Base-by-base conservation (phyloP, 2,888 invertebrate genomes). In the Eulithis testata region DNA sequence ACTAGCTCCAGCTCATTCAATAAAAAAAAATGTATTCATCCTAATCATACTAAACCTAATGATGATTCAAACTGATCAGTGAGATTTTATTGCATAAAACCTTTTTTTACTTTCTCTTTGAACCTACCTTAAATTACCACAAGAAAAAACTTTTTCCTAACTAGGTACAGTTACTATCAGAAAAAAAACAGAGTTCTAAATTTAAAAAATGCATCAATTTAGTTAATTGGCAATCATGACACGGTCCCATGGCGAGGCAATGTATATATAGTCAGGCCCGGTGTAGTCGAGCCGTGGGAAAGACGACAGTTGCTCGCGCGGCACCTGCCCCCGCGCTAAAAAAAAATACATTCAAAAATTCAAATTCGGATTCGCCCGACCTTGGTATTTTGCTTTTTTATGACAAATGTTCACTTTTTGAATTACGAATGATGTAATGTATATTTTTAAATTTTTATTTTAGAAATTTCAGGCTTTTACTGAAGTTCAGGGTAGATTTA, bases 261-360 rank as follows among this genome's bases (percentile, higher is more conserved):
- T 77, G 72, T 71, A 74, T 72, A 69, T 71, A 74, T 72, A 69
- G 65, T 72, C 1, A 65, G 79, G 87, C 80, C 91, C 88, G 91
- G 91, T 90, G 91, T 82, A 57, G 51, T 79, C 82, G 82, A 79
- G 82, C 84, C 92, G 92, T 92, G 92, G 91, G 92, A 92, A 92
- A 82, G 76, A 81, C 89, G 90, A 90, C 91, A 91, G 91, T 91
- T 91, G 91, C 82, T 78, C 86, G 82, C 82, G 80, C 78, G 78
- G 86, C 90, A 88, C 90, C 90, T 90, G 89, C 86, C 86, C 84
- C 78, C 76, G 81, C 82, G 84, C 82, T 86, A 90, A 90, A 89
- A 21, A 90, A 88, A 88, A 82, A 76, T 76, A 76, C 79, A 84
- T 87, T 85, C 87, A 81, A 84, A 89, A 88, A 88, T 89, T 87